These are phyloP conservation scores for Hyposoter dolosus DNA, from an alignment of 2,888 invertebrate genomes.

Conservation along the genomic window DNA sequence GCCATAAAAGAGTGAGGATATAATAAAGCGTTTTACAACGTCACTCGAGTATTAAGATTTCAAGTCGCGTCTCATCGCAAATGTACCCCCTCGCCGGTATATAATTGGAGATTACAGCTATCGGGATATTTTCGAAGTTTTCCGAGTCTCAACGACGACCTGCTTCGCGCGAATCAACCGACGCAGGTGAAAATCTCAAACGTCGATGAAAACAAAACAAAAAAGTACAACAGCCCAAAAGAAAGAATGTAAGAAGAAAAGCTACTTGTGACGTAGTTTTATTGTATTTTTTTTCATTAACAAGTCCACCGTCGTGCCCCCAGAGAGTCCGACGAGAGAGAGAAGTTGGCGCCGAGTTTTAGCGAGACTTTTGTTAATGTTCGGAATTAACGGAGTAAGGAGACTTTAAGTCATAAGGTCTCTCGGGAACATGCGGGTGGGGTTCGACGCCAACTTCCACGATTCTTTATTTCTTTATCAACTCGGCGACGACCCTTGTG, in stretches of 20 bases:
- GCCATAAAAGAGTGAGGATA: conserved; percentile 74
- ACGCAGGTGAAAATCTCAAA: conserved; percentile 45
- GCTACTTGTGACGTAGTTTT: conserved; percentile 76
- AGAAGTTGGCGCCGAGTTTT: conserved; percentile 83
- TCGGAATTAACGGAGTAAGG: conserved; percentile 85
- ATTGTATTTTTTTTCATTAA: conserved; percentile 84
- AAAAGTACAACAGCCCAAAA: conserved; percentile 43
- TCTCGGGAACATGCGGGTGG: conserved; percentile 77
- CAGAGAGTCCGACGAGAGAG: conserved; percentile 72
- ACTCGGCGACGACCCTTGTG: conserved; percentile 77
- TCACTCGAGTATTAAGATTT: conserved; percentile 77
- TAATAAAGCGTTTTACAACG: conserved; percentile 81
- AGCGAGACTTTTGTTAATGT: conserved; percentile 85
- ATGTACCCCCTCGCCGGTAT: conserved; percentile 43
- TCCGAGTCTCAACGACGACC: not conserved
- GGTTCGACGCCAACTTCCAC: conserved; percentile 84
- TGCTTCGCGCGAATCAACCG: not conserved
- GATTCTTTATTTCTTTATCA: conserved; percentile 85
- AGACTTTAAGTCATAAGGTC: conserved; percentile 85
- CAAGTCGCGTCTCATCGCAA: conserved; percentile 72
- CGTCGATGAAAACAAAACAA: conserved; percentile 8
- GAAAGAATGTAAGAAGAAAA: conserved; percentile 57
- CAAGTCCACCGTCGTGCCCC: conserved; percentile 81
- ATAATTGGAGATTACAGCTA: conserved; percentile 57
- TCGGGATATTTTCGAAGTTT: conserved; percentile 38